A percentile compares a stretch with the other conserved stretches of the same genome.
These are phyloP conservation scores for Sebastiscus albofasciatus DNA, from an alignment of 2,797 vertebrate genomes.

Conservation along the genomic window DNA sequence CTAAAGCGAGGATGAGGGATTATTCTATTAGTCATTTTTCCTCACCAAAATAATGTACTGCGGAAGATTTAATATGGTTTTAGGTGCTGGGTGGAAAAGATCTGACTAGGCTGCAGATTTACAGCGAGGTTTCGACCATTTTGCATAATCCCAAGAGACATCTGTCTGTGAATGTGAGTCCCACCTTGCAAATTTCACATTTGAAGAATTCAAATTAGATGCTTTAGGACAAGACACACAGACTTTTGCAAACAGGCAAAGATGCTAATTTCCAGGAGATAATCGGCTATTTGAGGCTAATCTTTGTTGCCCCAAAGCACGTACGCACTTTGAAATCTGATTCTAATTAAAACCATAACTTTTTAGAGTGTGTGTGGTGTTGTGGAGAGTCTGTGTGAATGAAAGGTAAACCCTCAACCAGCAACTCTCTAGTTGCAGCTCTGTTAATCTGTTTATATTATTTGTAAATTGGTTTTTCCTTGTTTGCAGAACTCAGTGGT, in stretches of 20 bases:
- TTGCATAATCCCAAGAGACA: slow-evolving; percentile 69
- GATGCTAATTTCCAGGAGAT: slow-evolving; percentile 40
- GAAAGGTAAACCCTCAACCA: not conserved
- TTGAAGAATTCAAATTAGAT: slow-evolving; percentile 52
- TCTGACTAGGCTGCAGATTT: slow-evolving; percentile 50
- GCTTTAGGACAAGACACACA: slow-evolving; percentile 39
- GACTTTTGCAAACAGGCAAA: slow-evolving; percentile 31
- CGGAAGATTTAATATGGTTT: slow-evolving; percentile 46
- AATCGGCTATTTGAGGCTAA: slow-evolving; percentile 42
- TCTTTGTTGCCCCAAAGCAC: slow-evolving; percentile 35
- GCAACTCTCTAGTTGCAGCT: slow-evolving; percentile 25
- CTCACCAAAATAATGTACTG: slow-evolving; percentile 25
- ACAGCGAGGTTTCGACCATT: slow-evolving; percentile 33
- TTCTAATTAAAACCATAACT: slow-evolving; percentile 30
- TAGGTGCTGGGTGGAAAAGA: slow-evolving; percentile 40
- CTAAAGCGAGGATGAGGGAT: slow-evolving; percentile 40
- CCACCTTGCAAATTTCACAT: slow-evolving; percentile 55
- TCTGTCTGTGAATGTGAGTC: slow-evolving; percentile 50
- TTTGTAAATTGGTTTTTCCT: slow-evolving; percentile 31
- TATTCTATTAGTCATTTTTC: slow-evolving; percentile 60
- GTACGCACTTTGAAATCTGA: slow-evolving; percentile 33
- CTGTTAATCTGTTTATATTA: slow-evolving; percentile 15
- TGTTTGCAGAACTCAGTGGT: slow-evolving; percentile 31
- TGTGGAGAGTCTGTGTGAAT: not conserved
- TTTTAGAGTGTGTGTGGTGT: not conserved